phyloP scores from a whole-genome alignment of 2,888 invertebrate species.

The Acheta domesticus region DNA sequence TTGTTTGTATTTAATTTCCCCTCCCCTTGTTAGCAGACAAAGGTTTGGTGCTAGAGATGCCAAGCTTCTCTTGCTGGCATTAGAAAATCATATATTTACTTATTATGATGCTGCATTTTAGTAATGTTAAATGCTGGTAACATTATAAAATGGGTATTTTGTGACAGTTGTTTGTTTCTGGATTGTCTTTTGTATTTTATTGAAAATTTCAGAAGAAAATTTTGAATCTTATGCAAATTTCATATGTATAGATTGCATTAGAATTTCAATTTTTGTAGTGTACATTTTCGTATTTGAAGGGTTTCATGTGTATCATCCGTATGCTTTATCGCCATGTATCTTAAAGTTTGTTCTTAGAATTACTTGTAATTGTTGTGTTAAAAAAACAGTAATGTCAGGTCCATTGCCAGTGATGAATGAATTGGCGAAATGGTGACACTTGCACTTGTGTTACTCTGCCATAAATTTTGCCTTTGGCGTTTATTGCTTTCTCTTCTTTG shows the following conservation, averaged over 20 bases:
- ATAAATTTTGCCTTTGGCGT: not conserved
- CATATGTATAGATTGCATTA: not conserved
- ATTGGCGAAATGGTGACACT: not conserved
- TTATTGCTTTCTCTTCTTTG: not conserved
- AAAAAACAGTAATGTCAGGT: not conserved
- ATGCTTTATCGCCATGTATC: not conserved
- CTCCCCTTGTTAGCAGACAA: slow-evolving; percentile 3
- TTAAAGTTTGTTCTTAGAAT: not conserved
- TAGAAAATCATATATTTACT: not conserved
- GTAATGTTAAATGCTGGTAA: not conserved
- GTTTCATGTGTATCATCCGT: not conserved
- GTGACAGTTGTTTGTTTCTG: not conserved
- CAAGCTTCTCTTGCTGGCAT: not conserved
- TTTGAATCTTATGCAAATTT: not conserved
- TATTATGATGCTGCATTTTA: slow-evolving; percentile 2
- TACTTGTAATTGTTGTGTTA: not conserved
- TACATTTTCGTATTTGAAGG: not conserved
- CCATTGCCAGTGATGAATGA: not conserved
- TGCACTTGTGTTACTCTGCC: not conserved
- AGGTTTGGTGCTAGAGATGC: not conserved
- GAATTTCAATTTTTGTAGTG: not conserved
- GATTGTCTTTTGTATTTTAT: slow-evolving; percentile 4
- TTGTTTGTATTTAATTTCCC: slow-evolving; percentile 18
- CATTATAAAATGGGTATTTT: not conserved
- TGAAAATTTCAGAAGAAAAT: not conserved